A percentile compares a stretch with the other conserved stretches of the same genome.
Evolutionary conservation across 2,113 vertebrate genomes (phyloP).

Genomic region (Peromyscus polionotus): DNA sequence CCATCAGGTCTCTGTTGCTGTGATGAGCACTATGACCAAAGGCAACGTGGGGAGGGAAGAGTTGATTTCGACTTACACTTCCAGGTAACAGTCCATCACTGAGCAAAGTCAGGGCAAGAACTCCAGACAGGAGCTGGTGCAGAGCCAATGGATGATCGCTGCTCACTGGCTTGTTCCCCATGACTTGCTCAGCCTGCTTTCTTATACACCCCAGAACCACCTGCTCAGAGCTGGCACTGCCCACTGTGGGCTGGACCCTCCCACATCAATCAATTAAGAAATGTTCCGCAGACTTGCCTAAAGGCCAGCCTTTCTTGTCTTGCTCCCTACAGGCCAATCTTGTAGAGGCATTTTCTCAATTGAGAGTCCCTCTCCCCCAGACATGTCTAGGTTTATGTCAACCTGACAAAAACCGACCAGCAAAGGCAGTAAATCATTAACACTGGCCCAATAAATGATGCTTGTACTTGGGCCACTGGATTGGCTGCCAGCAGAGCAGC

Average conservation of each 20-base stretch:
- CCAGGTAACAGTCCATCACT: background rate
- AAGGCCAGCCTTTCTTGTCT: background rate
- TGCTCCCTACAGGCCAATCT: background rate
- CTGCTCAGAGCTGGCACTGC: background rate
- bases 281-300: background rate
- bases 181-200: background rate
- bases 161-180: background rate
- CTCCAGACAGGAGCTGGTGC: background rate
- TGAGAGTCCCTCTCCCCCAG: background rate
- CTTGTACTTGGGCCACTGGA: background rate
- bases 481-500: no score
- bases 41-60: background rate
- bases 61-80: background rate
- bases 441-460: rapidly evolving
- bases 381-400: background rate
- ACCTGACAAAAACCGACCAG: background rate
- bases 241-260: background rate
- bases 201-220: background rate
- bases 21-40: background rate
- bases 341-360: background rate
- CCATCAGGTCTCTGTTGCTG: background rate
- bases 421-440: background rate
- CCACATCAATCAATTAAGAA: background rate
- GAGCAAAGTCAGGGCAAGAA: background rate
- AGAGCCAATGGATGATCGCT: background rate